Conservation (phyloP, 2,797 vertebrate species). For the Arremon brunneinucha region DNA sequence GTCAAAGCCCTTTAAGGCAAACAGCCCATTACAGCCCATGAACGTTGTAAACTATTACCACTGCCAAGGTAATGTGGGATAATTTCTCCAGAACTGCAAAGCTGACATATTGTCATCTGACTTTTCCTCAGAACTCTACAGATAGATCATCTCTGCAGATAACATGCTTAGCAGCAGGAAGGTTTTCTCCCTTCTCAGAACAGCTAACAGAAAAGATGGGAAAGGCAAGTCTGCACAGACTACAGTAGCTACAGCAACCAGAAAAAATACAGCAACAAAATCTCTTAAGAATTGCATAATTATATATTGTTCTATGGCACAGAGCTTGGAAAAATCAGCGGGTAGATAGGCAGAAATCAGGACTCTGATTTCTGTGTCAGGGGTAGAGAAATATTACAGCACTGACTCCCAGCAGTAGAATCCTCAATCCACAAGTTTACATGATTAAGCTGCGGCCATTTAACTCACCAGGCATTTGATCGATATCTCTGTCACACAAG, state of each 20-base stretch:
- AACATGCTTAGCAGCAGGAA: background rate
- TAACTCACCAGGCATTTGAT: background rate
- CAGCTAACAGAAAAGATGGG: background rate
- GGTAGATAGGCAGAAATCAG: background rate
- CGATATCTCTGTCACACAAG: background rate
- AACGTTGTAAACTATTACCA: slow-evolving; percentile 30
- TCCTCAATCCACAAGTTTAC: background rate
- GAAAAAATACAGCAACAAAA: background rate
- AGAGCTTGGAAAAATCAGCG: background rate
- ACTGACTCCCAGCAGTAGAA: background rate
- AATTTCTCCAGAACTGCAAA: slow-evolving; percentile 15
- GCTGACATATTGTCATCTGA: slow-evolving; percentile 14
- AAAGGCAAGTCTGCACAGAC: background rate
- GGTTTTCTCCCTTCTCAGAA: background rate
- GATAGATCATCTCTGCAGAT: background rate
- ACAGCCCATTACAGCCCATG: slow-evolving; percentile 23
- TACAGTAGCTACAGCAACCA: background rate
- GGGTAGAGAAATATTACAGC: background rate
- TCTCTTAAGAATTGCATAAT: background rate
- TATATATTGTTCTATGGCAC: background rate
- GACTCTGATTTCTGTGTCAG: background rate
- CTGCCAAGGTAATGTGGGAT: slow-evolving; percentile 18
- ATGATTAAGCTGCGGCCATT: background rate
- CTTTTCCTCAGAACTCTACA: background rate
- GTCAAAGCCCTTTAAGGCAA: slow-evolving; percentile 41